Evolutionary conservation across 53 echinoderm and acorn worm genomes (phyloP), one percentile per base, ranked within the genome.

Genomic region (Hippasteria phrygiana): DNA sequence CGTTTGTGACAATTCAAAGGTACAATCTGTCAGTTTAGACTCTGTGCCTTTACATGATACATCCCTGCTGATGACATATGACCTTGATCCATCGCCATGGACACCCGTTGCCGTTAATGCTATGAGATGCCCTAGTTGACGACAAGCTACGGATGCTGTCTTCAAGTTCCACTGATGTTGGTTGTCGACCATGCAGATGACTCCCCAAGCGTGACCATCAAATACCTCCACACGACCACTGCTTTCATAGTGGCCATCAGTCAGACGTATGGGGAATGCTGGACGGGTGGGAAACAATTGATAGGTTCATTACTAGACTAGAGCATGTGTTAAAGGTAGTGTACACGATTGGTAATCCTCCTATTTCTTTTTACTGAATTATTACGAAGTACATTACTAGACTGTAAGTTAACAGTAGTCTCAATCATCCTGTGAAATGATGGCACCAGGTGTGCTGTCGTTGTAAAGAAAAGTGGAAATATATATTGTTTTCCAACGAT

Each of bases 161-260:
- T 28, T 41, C 13, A 0, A 9, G 8, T 27, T 74, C 74, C 74
- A 74, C 46, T 11, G 10, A 38, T 0, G n/a, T 48, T 8, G 59
- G 59, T 59, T 18, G 24, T 29, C 20, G 17, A 34, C 18, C 26
- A 74, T n/a, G 74, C 74, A 74, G 29, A 74, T 0, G 43, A 43
- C 29, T n/a, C 74, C 74, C 74, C 74, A 74, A 4, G 0, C 22
- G 26, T 46, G n/a, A 9, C 74, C 43, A 33, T 45, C 13, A 45
- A 43, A 74, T 22, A 74, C 34, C 29, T 74, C 27, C 22, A 74
- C 43, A 31, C 42, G 43, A 24, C 74, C 74, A 46, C 43, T 45
- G 46, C 43, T 74, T 41, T 22, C 74, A 74, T 24, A 22, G 74
- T 26, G 29, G 6, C 74, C 74, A 3, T 43, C 5, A 45, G 46